These are phyloP conservation scores for Rhagophthalmus giganteus DNA, from an alignment of 2,888 invertebrate species.

Conservation along the genomic window DNA sequence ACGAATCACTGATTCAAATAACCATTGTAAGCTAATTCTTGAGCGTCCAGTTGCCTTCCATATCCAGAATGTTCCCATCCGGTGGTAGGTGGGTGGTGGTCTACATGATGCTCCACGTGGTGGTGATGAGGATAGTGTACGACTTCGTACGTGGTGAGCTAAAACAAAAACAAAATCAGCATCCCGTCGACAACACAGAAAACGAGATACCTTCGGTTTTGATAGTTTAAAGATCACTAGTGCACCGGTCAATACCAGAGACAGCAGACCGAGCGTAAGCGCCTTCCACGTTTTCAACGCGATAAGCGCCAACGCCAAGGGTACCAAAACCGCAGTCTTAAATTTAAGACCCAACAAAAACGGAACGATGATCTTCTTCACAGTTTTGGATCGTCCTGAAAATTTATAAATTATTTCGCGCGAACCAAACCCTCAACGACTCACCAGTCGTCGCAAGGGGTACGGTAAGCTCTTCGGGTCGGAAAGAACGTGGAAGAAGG, in stretches of 20 bases:
- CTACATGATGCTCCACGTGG: conserved; percentile 69
- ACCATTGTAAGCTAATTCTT: conserved; percentile 62
- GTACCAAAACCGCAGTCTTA: conserved; percentile 82
- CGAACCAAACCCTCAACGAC: conserved; percentile 3
- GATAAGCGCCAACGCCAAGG: conserved; percentile 77
- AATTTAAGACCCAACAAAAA: conserved; percentile 85
- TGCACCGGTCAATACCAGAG: conserved; percentile 81
- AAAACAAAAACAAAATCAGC: conserved; percentile 24
- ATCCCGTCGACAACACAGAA: too few relatives aligned
- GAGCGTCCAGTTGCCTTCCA: conserved; percentile 62
- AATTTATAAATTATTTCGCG: conserved; percentile 7
- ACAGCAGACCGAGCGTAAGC: conserved; percentile 79
- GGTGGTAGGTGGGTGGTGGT: conserved; percentile 53
- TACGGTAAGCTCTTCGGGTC: conserved; percentile 70
- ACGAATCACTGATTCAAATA: conserved; percentile 28
- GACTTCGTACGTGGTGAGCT: conserved; percentile 81
- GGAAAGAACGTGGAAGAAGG: conserved; percentile 67
- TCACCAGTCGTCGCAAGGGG: conserved; percentile 65
- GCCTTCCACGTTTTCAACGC: conserved; percentile 91
- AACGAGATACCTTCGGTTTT: conserved; percentile 74
- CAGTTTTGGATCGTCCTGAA: conserved; percentile 71
- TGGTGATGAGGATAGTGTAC: conserved; percentile 77
- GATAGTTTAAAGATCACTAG: conserved; percentile 85
- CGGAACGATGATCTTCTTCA: conserved; percentile 82
- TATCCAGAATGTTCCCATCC: conserved; percentile 63